A percentile compares a stretch with the other conserved stretches of the same genome.
phyloP scores from a whole-genome alignment of 2,113 vertebrate species.

The Puntigrus tetrazona region DNA sequence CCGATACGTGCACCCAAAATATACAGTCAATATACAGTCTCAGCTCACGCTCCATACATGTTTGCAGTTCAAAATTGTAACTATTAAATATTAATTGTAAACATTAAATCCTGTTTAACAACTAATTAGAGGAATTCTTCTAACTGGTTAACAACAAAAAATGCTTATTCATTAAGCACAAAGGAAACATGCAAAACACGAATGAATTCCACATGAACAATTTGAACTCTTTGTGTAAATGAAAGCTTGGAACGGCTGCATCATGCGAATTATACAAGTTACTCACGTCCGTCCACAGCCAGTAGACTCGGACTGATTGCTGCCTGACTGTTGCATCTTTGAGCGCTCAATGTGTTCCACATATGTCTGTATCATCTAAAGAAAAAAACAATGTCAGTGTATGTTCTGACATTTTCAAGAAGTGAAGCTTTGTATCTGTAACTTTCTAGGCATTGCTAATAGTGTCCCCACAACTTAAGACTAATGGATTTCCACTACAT shows the following conservation, averaged over 20 bases:
- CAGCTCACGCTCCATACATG: not conserved
- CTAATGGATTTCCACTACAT: not conserved
- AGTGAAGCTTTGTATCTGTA: not conserved
- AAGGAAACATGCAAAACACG: not conserved
- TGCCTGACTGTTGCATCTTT: constrained; percentile 89
- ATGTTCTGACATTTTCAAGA: not conserved
- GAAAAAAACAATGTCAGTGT: not conserved
- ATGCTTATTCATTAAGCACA: not conserved
- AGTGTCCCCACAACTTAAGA: not conserved
- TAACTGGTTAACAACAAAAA: not conserved
- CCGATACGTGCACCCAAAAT: constrained; percentile 1
- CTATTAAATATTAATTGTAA: too few relatives aligned
- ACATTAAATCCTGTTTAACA: not conserved
- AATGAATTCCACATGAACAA: not conserved
- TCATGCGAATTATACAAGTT: not conserved
- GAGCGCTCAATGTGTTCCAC: constrained; percentile 96
- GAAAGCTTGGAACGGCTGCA: not conserved
- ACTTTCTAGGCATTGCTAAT: not conserved
- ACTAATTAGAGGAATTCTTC: not conserved
- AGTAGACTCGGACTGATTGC: constrained; percentile 86
- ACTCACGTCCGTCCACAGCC: constrained; percentile 89
- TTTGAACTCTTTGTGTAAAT: not conserved
- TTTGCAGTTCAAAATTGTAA: not conserved
- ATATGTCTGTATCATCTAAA: constrained; percentile 98
- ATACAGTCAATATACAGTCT: constrained; percentile 24